Conservation (phyloP, 2,888 invertebrate genomes). For the Invenusta paracnida region DNA sequence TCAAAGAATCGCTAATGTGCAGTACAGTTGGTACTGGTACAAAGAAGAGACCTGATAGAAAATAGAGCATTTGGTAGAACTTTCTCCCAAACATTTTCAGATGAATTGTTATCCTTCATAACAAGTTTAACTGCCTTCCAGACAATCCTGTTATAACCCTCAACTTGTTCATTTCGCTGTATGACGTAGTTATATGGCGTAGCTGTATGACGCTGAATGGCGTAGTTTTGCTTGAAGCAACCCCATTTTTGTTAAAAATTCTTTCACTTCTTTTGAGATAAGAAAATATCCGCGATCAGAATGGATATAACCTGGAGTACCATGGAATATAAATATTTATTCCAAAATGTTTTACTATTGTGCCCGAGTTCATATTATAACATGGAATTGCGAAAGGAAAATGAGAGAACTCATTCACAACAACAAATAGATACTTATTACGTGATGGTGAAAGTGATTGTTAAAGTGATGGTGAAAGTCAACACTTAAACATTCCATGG, state of each 20-base stretch:
- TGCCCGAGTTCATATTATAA: conserved; percentile 42
- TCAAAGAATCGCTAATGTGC: conserved; percentile 39
- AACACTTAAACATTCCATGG: conserved; percentile 46
- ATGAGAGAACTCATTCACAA: conserved; percentile 47
- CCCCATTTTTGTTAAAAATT: neutral
- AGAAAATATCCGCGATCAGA: conserved; percentile 45
- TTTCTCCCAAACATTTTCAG: conserved; percentile 38
- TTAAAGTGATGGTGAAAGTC: conserved; percentile 47
- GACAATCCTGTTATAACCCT: conserved; percentile 40
- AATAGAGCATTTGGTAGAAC: conserved; percentile 44
- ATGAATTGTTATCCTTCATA: conserved; percentile 32
- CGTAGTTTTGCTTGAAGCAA: conserved; percentile 45
- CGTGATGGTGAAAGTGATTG: conserved; percentile 40
- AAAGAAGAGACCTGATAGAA: conserved; percentile 34
- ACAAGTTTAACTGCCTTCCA: conserved; percentile 45
- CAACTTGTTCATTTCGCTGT: conserved; percentile 45
- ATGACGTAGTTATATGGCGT: too few relatives aligned
- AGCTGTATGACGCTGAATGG: conserved; percentile 43
- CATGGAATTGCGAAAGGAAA: conserved; percentile 47
- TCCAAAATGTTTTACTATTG: conserved; percentile 43
- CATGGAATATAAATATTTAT: conserved; percentile 44
- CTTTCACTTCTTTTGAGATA: neutral
- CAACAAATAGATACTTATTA: conserved; percentile 46
- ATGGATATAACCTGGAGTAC: conserved; percentile 41
- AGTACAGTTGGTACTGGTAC: conserved; percentile 38